Evolutionary conservation across 1,140 invertebrate species (phyloP).

Genomic region (Sinella curviseta): DNA sequence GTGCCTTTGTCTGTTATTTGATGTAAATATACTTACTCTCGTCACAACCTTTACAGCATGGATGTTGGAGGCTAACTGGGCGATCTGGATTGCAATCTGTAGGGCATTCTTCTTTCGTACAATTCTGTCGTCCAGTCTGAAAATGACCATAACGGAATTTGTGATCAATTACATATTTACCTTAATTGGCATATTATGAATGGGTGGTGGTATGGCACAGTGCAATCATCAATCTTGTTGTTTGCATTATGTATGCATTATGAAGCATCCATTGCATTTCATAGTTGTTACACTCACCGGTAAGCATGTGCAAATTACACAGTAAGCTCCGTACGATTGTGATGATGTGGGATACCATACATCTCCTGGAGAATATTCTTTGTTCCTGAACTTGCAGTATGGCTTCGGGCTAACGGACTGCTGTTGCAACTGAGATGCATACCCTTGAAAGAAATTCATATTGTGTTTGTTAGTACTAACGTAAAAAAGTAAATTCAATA

Average conservation of each 20-base stretch:
- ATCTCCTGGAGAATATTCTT: constrained; percentile 46
- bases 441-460: neutral
- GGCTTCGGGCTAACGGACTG: constrained; percentile 20
- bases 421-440: neutral
- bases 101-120: constrained; percentile 44
- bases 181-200: neutral
- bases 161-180: too few relatives aligned
- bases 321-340: constrained; percentile 26
- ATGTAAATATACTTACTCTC: constrained; percentile 22
- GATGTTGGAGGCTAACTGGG: constrained; percentile 22
- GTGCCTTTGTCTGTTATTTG: neutral
- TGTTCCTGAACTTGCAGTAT: constrained; percentile 39
- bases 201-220: neutral
- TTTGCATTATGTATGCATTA: neutral
- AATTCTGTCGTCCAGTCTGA: constrained; percentile 43
- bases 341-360: constrained; percentile 40
- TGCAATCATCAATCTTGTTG: neutral
- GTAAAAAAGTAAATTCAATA: too few relatives aligned
- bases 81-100: constrained; percentile 30
- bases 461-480: too few relatives aligned
- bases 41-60: constrained; percentile 45
- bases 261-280: too few relatives aligned
- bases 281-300: constrained; percentile 28
- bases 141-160: too few relatives aligned
- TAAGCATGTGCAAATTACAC: constrained; percentile 44